Base-by-base conservation (phyloP, 2,888 invertebrate genomes). In the Drosophila mettleri region DNA sequence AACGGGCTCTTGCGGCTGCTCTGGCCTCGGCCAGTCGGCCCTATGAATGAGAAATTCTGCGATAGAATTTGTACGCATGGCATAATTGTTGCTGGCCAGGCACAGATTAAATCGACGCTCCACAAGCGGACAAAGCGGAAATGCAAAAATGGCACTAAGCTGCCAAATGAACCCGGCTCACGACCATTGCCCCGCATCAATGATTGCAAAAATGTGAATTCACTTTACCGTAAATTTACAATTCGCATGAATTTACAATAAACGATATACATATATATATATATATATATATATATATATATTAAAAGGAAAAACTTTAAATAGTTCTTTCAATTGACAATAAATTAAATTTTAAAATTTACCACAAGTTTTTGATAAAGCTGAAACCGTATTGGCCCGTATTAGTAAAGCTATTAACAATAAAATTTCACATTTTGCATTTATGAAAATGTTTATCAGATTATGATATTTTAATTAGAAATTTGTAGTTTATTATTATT, bases 21-120 rank as follows among this genome's bases (percentile, higher is more conserved):
- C 41, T 60, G 46, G 59, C 45, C 52, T 33, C 51, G 55, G 27
- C 27, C 45, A 41, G 49, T 33, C 51, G 55, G 27, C 27, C 45
- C 85, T 57, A 72, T 87, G 82, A 79, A 85, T 81, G 69, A 66
- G 68, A 85, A 77, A 77, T 82, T 84, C 69, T 49, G 68, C 34
- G 63, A 39, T n/a, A n/a, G 79, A 69, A 86, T 85, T 81, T 79
- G 74, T 85, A 70, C 69, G 86, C 74, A 79, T 72, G 74, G 77
- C 77, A 77, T 87, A 83, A 83, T 83, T 87, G 87, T 75, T 41
- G 51, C 61, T 76, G 76, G 45, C 58, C 62, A 57, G 62, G 62
- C 63, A 57, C 67, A 75, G 81, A 82, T 86, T 80, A 86, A 83
- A 86, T 86, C 69, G 66, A 59, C 55, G 67, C 65, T 64, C 69